Evolutionary conservation across 2,113 vertebrate species (phyloP).

Genomic region (Macrotis lagotis): DNA sequence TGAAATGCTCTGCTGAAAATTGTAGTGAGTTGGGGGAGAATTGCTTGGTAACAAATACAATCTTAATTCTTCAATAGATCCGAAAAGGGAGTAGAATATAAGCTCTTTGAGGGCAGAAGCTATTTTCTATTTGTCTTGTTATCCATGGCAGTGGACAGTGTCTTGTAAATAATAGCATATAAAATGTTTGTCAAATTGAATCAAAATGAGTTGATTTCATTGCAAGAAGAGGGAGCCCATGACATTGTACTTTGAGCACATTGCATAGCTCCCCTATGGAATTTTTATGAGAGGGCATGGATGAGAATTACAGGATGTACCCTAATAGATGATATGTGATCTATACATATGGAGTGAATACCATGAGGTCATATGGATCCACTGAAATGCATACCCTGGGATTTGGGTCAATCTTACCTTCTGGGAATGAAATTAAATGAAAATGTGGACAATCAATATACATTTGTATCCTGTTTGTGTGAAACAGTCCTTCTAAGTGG

Average conservation of each 20-base stretch:
- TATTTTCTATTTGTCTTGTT: background rate
- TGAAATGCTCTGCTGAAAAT: background rate
- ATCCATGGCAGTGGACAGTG: background rate
- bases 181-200: background rate
- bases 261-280: background rate
- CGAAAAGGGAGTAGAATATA: background rate
- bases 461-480: background rate
- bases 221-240: background rate
- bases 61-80: background rate
- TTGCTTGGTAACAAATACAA: background rate
- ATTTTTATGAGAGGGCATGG: background rate
- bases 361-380: background rate
- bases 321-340: background rate
- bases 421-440: constrained; percentile 9
- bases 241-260: background rate
- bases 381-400: background rate
- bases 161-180: background rate
- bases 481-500: constrained; percentile 3
- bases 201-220: background rate
- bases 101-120: background rate
- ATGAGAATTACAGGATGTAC: background rate
- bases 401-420: background rate
- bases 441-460: background rate
- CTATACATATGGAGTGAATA: background rate
- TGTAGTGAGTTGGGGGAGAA: background rate